Conservation (phyloP, 2,888 invertebrate species). For the Chaitophorus viminalis region DNA sequence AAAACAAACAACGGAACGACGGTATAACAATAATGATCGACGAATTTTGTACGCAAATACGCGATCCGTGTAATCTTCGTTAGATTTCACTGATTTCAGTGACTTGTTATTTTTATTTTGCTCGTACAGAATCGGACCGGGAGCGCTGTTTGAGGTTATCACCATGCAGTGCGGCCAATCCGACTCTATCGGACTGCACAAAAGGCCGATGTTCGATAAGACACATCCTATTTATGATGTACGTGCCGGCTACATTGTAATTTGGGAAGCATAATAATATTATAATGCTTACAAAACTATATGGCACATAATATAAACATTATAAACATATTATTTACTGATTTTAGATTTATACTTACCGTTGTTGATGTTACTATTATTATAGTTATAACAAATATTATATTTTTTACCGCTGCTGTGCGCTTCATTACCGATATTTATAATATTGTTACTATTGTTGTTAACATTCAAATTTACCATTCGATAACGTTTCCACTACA, state of each 20-base stretch:
- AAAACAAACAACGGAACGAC: not conserved
- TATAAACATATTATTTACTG: too few species aligned
- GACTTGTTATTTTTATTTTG: slow-evolving; percentile 56
- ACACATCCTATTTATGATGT: not conserved
- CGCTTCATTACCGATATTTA: too few species aligned
- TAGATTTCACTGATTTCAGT: not conserved
- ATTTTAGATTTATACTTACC: not conserved
- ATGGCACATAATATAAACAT: too few species aligned
- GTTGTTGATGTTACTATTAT: not conserved
- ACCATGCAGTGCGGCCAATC: not conserved
- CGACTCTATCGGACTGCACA: not conserved
- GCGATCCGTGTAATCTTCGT: not conserved
- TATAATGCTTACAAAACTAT: too few species aligned
- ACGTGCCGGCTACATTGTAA: not conserved
- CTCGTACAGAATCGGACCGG: not conserved
- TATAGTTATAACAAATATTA: not conserved
- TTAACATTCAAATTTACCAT: too few species aligned
- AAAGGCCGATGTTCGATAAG: not conserved
- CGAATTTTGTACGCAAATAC: not conserved
- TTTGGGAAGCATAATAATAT: not conserved
- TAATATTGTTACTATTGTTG: too few species aligned
- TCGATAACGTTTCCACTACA: too few species aligned
- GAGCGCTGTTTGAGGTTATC: slow-evolving; percentile 37
- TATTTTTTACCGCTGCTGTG: too few species aligned
- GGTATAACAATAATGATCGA: not conserved